Evolutionary conservation across 2,113 vertebrate genomes (phyloP).

Genomic region (Microtus montanus): DNA sequence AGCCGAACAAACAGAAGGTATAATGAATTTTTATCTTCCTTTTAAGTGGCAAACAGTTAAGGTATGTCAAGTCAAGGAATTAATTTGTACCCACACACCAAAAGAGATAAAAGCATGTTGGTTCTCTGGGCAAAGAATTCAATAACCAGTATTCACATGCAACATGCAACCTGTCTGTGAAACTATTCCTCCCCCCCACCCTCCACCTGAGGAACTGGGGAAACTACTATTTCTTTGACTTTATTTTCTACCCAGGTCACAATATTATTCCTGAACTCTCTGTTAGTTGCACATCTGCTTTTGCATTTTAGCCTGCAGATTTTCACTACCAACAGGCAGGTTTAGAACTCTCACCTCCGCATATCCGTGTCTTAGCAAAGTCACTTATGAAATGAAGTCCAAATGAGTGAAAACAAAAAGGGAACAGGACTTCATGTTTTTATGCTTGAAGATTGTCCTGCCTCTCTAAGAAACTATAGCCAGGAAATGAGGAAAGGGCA

Average conservation of each 20-base stretch:
- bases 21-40: not conserved
- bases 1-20: not conserved
- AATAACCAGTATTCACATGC: not conserved
- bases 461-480: not conserved
- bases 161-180: not conserved
- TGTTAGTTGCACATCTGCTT: not conserved
- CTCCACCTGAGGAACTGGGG: rapidly evolving
- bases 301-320: not conserved
- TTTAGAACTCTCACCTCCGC: not conserved
- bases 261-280: not conserved
- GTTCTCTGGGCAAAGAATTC: not conserved
- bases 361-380: not conserved
- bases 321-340: not conserved
- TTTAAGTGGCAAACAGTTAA: not conserved
- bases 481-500: not conserved
- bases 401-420: not conserved
- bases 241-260: not conserved
- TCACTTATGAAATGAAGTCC: not conserved
- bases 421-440: not conserved
- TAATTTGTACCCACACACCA: not conserved
- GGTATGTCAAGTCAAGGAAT: not conserved
- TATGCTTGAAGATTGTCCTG: not conserved
- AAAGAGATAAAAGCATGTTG: not conserved
- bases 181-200: not conserved
- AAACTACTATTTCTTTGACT: not conserved